Base-by-base conservation (phyloP, 2,888 invertebrate species). In the Sesamia inferens region DNA sequence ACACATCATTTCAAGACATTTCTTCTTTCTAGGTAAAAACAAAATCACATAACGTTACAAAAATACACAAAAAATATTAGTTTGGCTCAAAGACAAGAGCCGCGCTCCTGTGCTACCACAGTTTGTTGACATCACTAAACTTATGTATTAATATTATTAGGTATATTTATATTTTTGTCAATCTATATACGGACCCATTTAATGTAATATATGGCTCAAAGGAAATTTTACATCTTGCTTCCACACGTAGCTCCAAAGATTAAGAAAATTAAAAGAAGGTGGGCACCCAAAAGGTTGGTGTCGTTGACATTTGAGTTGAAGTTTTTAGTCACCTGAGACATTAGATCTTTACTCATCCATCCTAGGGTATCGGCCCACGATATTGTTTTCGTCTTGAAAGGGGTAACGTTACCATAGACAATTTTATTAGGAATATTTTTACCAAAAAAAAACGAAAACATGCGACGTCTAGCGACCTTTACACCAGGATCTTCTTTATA, bases 71-170 rank as follows among this genome's bases (percentile, higher is more conserved):
- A 64, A 71, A 71, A 67, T 64, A 31, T 62, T 22, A 66, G 14
- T 59, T 86, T 86, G 85, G 82, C 85, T 84, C 71, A 11, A 44
- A 44, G 16, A 66, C 76, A 66, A 74, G 61, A 64, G 42, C 16
- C 65, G 19, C 6, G 69, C 87, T 85, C 83, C 73, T 69, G 79
- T 16, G 5, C 81, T 81, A 76, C 47, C 59, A 59, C 62, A 73
- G 83, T 87, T 85, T 85, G 87, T 85, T 85, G 85, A 85, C 85
- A 85, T 83, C 87, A 57, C 74, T 68, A 81, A 44, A 70, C 67
- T 74, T 75, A 74, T 82, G 83, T 87, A 74, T 77, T 71, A 61
- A 64, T 78, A 61, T 78, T 86, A 74, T 78, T 77, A 78, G 39
- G 39, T 39, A 44, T 78, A 78, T 70, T 54, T 31, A n/a, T 77